Conservation (phyloP, 2,888 invertebrate genomes). For the Ophion costatus region DNA sequence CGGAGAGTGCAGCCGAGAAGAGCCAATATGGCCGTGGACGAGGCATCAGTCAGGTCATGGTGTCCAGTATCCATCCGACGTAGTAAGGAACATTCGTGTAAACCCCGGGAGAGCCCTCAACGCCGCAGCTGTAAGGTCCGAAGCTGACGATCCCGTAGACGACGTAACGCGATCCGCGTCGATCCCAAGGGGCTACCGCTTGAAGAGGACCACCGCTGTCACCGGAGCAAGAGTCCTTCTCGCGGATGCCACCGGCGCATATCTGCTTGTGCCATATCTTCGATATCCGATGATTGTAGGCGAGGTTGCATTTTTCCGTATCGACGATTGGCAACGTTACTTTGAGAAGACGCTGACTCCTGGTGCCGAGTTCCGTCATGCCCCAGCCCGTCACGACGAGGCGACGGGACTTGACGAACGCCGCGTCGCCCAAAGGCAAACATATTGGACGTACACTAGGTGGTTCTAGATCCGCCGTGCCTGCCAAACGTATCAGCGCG, state of each 20-base stretch:
- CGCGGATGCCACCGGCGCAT: slow-evolving; percentile 73
- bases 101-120: slow-evolving; percentile 68
- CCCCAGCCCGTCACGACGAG: slow-evolving; percentile 75
- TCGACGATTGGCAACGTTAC: slow-evolving; percentile 63
- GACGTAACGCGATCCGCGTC: slow-evolving; percentile 60
- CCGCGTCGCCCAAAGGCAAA: slow-evolving; percentile 68
- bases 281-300: slow-evolving; percentile 62
- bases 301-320: slow-evolving; percentile 56
- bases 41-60: slow-evolving; percentile 58
- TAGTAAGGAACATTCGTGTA: slow-evolving; percentile 72
- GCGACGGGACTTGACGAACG: slow-evolving; percentile 3
- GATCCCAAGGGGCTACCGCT: slow-evolving; percentile 54
- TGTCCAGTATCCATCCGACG: slow-evolving; percentile 72
- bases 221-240: slow-evolving; percentile 73
- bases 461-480: slow-evolving; percentile 64
- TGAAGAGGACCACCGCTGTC: slow-evolving; percentile 78
- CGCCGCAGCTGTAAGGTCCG: slow-evolving; percentile 71
- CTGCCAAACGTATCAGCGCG: slow-evolving; percentile 70
- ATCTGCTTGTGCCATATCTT: slow-evolving; percentile 69
- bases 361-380: slow-evolving; percentile 64
- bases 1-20: too few species aligned
- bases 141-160: slow-evolving; percentile 75
- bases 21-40: too few species aligned
- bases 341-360: slow-evolving; percentile 66
- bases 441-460: slow-evolving; percentile 72